Evolutionary conservation across 2,888 invertebrate genomes (phyloP), one percentile per base, ranked within the genome.

Genomic region (Drosophila kuntzei): DNA sequence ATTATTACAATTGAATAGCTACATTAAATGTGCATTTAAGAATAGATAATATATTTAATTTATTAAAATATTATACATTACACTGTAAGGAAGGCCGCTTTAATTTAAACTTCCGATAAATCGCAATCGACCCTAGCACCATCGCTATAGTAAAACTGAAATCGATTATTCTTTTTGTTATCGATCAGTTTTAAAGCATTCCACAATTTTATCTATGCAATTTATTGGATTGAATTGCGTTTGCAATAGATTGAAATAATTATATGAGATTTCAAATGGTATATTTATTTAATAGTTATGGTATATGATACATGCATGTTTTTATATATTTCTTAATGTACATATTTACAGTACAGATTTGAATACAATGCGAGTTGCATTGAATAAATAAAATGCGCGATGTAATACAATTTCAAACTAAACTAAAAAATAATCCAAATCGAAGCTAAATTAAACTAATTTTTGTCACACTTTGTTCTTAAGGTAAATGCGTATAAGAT

Each of bases 281-380:
- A 22, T 39, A 32, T 73, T 63, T 73, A 73, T 68, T 77, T 7
- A 57, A 47, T 41, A 8, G 29, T 18, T 34, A 49, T 49, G 36
- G 18, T 41, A 9, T 39, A 20, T 14, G 27, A 53, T 20, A 41
- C 27, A 39, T 27, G 27, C 34, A 44, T 43, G 29, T 16, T 43
- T 12, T 43, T 59, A 27, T 71, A 44, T 39, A 37, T 72, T 20
- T 49, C 60, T 79, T 63, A 79, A 72, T 82, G 58, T 86, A 73
- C 80, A 73, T 88, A 88, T 82, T 76, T 88, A 82, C 89, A 82
- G 66, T 53, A 53, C 22, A 53, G 22, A 16, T 58, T 37, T 70
- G 22, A 14, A 54, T 71, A 49, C 49, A 65, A 63, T 65, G 65
- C 53, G 25, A 59, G 20, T 62, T 60, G 49, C 18, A 44, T 62